Percentiles rank a stretch among this genome's conserved stretches.
Evolutionary conservation across 2,113 vertebrate species (phyloP).

Genomic region (Herpailurus yagouaroundi): DNA sequence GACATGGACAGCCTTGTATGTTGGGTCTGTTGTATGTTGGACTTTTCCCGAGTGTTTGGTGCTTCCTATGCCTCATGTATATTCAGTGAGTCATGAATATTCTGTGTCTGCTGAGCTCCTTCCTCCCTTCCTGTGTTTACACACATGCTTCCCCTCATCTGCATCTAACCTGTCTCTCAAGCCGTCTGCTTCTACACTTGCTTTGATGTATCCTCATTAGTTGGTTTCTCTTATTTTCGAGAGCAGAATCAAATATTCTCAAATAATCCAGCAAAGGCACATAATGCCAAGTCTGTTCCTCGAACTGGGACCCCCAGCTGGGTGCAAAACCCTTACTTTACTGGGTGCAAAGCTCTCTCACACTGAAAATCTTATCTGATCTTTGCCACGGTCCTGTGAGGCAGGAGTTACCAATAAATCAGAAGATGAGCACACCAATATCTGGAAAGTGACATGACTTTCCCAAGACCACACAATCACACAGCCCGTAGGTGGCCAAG

Average conservation of each 20-base stretch:
- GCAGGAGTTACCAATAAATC: background rate
- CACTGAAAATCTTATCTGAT: background rate
- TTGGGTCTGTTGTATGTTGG: background rate
- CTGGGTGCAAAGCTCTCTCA: background rate
- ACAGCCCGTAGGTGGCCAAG: background rate
- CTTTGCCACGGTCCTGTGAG: background rate
- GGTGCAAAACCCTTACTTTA: background rate
- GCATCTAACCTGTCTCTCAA: background rate
- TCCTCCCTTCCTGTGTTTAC: background rate
- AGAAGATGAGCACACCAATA: background rate
- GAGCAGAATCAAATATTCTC: background rate
- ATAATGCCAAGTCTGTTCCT: background rate
- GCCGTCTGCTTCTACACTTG: background rate
- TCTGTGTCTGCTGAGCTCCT: background rate
- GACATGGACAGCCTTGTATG: background rate
- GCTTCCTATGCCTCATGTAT: background rate
- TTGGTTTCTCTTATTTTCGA: background rate
- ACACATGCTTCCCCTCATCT: background rate
- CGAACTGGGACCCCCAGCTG: background rate
- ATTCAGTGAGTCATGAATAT: constrained; percentile 51
- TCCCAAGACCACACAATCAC: background rate
- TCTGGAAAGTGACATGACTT: background rate
- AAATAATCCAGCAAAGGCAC: background rate
- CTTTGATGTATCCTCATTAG: background rate
- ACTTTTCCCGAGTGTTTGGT: background rate